phyloP scores from a whole-genome alignment of 2,888 invertebrate species.

The Drosophila lacicola region DNA sequence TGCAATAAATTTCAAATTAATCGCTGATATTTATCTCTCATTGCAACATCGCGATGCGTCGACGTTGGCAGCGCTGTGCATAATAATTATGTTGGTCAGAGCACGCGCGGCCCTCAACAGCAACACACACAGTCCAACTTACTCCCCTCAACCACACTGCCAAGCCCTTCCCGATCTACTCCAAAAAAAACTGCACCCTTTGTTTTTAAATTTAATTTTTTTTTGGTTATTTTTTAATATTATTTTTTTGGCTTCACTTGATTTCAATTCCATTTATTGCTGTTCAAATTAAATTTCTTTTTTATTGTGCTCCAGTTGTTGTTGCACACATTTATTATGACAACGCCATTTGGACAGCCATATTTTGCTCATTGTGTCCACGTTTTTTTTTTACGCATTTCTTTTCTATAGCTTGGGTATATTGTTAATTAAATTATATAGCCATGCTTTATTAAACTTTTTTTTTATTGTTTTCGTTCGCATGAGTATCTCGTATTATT shows the following conservation, averaged over 20 bases:
- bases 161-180: too few relatives aligned
- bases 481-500: slow-evolving; percentile 22
- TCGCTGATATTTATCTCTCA: slow-evolving; percentile 83
- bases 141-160: not conserved
- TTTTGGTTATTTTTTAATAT: slow-evolving; percentile 22
- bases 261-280: slow-evolving; percentile 37
- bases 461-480: slow-evolving; percentile 1
- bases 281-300: slow-evolving; percentile 53
- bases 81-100: slow-evolving; percentile 63
- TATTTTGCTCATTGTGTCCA: slow-evolving; percentile 32
- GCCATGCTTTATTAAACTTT: slow-evolving; percentile 23
- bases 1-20: slow-evolving; percentile 83
- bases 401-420: slow-evolving; percentile 20
- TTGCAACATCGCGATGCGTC: slow-evolving; percentile 49
- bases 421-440: slow-evolving; percentile 70
- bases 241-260: slow-evolving; percentile 26
- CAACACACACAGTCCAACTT: slow-evolving; percentile 9
- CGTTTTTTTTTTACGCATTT: slow-evolving; percentile 17
- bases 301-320: slow-evolving; percentile 32
- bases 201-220: slow-evolving; percentile 1
- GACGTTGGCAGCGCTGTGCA: slow-evolving; percentile 36
- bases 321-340: slow-evolving; percentile 30
- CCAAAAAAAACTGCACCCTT: not conserved
- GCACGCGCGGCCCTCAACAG: slow-evolving; percentile 13
- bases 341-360: slow-evolving; percentile 28